Evolutionary conservation across 2,113 vertebrate genomes (phyloP).

Genomic region (Nycticryphes semicollaris): DNA sequence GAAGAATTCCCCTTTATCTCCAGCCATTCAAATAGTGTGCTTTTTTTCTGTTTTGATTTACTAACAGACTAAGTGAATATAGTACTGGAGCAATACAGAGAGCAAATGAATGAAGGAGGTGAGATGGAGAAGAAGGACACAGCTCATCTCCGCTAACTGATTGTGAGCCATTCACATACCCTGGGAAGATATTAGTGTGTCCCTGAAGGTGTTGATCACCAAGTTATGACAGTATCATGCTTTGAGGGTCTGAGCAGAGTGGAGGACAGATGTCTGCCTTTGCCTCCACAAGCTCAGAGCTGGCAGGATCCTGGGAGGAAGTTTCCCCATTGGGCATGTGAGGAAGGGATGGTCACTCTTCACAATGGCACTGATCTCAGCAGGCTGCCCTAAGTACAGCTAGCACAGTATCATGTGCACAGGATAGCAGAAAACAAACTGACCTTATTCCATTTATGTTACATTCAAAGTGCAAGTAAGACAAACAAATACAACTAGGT

Average conservation of each 20-base stretch:
- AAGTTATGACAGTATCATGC: background rate
- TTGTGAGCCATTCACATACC: background rate
- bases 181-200: background rate
- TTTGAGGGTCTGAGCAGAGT: background rate
- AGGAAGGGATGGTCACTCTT: background rate
- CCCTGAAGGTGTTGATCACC: background rate
- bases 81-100: background rate
- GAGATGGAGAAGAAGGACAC: background rate
- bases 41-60: background rate
- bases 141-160: background rate
- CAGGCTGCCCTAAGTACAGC: background rate
- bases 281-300: background rate
- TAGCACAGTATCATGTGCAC: background rate
- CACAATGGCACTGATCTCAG: background rate
- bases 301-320: background rate
- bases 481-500: background rate
- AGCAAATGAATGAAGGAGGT: background rate
- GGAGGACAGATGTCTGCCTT: background rate
- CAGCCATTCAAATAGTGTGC: background rate
- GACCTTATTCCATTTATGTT: background rate
- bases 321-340: fast-evolving
- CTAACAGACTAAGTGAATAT: background rate
- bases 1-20: background rate
- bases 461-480: background rate
- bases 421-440: background rate